Conservation (phyloP, 92 coral and sea anemone genomes). For the Hydrozoanthus gracilis region DNA sequence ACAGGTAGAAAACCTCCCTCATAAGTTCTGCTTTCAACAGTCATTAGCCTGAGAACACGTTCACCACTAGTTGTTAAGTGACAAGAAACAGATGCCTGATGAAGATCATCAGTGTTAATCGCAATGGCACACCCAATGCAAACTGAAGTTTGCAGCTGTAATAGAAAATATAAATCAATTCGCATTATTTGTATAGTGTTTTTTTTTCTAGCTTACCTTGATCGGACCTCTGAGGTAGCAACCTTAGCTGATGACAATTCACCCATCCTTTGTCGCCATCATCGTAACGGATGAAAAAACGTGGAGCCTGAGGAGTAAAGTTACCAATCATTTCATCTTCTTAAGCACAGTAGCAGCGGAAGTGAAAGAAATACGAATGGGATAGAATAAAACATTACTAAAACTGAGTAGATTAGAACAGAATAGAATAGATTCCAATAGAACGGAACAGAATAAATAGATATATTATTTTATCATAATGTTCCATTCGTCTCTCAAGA, state of each 20-base stretch:
- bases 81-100: too few relatives aligned
- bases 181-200: background rate
- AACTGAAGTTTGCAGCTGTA: too few relatives aligned
- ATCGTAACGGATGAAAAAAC: constrained; percentile 65
- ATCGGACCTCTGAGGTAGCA: constrained; percentile 58
- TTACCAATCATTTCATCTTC: background rate
- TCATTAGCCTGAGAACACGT: too few relatives aligned
- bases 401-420: background rate
- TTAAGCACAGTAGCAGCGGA: background rate
- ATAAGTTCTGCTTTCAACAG: too few relatives aligned
- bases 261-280: constrained; percentile 75
- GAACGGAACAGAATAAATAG: background rate
- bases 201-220: constrained; percentile 33
- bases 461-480: background rate
- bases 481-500: background rate
- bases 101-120: too few relatives aligned
- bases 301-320: background rate
- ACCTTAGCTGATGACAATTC: constrained; percentile 56
- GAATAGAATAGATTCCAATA: background rate
- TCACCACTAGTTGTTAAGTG: too few relatives aligned
- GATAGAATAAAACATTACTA: too few relatives aligned
- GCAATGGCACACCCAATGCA: too few relatives aligned
- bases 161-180: too few relatives aligned
- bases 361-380: background rate
- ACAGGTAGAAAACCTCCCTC: too few relatives aligned